Percentiles rank a stretch among this genome's conserved stretches.
Conservation (phyloP, 92 coral and sea anemone species). For the Chrysogorgia sp. region DNA sequence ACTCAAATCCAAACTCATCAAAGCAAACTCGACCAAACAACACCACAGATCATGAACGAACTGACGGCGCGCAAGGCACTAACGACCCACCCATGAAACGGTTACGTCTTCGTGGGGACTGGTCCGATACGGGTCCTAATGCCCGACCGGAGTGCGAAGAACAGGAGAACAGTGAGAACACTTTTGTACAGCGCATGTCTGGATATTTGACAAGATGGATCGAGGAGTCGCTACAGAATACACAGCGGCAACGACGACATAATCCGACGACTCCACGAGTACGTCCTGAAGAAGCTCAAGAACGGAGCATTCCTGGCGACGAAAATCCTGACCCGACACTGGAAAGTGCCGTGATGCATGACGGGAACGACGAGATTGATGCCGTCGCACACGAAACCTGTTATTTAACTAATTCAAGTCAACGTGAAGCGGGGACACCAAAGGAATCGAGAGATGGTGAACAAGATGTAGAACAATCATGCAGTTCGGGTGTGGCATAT, state of each 20-base stretch:
- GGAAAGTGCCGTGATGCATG: too few species aligned
- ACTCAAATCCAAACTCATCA: conserved; percentile 62
- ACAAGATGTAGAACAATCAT: background rate
- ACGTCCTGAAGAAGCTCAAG: background rate
- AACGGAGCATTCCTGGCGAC: background rate
- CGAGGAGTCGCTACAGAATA: conserved; percentile 88
- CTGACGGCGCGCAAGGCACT: conserved; percentile 49
- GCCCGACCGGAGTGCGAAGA: conserved; percentile 98
- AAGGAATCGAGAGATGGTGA: background rate
- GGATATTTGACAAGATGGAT: conserved; percentile 98
- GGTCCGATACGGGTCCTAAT: conserved; percentile 99
- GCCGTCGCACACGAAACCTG: background rate
- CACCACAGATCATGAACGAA: background rate
- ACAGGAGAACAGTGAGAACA: conserved; percentile 70
- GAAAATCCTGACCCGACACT: background rate
- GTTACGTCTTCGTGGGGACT: conserved; percentile 94
- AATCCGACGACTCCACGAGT: background rate
- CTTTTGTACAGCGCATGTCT: conserved; percentile 93
- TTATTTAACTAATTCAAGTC: background rate
- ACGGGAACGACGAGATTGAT: too few species aligned
- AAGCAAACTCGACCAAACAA: background rate
- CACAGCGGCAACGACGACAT: conserved; percentile 73
- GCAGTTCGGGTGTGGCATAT: background rate
- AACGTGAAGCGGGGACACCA: background rate
- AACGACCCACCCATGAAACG: conserved; percentile 85